phyloP scores from a whole-genome alignment of 2,888 invertebrate species.

The Dryococelus australis region DNA sequence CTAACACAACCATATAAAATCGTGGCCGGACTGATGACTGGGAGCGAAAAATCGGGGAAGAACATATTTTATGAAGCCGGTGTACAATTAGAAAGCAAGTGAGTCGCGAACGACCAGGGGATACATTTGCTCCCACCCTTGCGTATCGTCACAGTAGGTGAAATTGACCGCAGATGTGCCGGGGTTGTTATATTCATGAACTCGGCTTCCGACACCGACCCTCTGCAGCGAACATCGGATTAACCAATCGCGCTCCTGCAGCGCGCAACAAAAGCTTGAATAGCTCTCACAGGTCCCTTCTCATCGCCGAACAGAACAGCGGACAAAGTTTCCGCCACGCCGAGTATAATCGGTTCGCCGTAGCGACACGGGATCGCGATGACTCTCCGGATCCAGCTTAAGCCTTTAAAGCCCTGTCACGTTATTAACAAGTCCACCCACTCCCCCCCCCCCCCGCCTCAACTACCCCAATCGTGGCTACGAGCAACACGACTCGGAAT shows the following conservation, averaged over 20 bases:
- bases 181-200: background rate
- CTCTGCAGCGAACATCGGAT: background rate
- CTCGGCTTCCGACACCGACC: background rate
- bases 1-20: no score
- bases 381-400: background rate
- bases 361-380: background rate
- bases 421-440: background rate
- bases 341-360: conserved; percentile 1
- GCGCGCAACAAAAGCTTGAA: background rate
- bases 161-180: background rate
- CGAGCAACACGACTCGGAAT: background rate
- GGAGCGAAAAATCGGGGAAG: no score
- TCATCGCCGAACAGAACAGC: background rate
- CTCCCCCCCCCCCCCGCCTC: background rate
- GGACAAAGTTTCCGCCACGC: background rate
- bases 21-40: no score
- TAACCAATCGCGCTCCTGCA: background rate
- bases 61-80: no score
- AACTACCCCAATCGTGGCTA: background rate
- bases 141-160: no score
- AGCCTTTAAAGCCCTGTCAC: background rate
- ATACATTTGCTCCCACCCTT: no score
- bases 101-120: no score
- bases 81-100: no score
- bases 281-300: background rate